phyloP scores from a whole-genome alignment of 2,888 invertebrate species.

The Hermodice carunculata region DNA sequence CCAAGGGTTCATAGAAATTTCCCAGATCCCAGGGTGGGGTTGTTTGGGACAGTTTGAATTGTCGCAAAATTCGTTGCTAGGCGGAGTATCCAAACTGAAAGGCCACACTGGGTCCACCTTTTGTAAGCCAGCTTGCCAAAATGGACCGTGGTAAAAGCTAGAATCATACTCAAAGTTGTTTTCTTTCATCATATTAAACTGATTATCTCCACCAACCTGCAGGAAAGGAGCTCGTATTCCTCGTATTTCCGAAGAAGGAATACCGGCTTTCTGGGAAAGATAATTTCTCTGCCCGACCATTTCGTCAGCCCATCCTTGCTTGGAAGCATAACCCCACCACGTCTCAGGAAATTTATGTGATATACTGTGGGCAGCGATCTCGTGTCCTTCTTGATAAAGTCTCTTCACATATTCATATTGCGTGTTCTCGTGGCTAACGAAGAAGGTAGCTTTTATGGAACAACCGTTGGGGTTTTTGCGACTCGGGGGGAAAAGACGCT shows the following conservation, averaged over 20 bases:
- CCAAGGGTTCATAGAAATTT: slow-evolving; percentile 74
- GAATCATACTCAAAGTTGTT: slow-evolving; percentile 94
- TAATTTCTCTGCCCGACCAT: slow-evolving; percentile 92
- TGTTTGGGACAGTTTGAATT: slow-evolving; percentile 29
- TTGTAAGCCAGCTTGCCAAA: no score
- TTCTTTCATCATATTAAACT: slow-evolving; percentile 94
- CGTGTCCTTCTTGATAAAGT: slow-evolving; percentile 93
- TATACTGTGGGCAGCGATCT: slow-evolving; percentile 97
- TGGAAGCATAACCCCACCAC: slow-evolving; percentile 84
- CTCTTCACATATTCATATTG: slow-evolving; percentile 98
- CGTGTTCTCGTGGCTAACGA: slow-evolving; percentile 99
- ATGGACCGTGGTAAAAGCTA: slow-evolving; percentile 85
- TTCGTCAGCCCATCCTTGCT: slow-evolving; percentile 93
- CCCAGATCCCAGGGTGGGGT: slow-evolving; percentile 74
- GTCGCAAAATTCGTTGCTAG: slow-evolving; percentile 30
- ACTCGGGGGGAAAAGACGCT: slow-evolving; percentile 44
- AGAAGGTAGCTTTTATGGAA: slow-evolving; percentile 91
- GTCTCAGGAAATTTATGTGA: slow-evolving; percentile 53
- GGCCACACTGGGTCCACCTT: slow-evolving; percentile 89
- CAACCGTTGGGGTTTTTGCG: slow-evolving; percentile 77
- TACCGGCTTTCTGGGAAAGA: slow-evolving; percentile 82
- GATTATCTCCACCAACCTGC: slow-evolving; percentile 89
- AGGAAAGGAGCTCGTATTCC: slow-evolving; percentile 93
- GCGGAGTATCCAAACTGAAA: slow-evolving; percentile 85
- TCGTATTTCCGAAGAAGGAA: slow-evolving; percentile 84